Conservation (phyloP, 2,113 vertebrate species). For the Ia io region DNA sequence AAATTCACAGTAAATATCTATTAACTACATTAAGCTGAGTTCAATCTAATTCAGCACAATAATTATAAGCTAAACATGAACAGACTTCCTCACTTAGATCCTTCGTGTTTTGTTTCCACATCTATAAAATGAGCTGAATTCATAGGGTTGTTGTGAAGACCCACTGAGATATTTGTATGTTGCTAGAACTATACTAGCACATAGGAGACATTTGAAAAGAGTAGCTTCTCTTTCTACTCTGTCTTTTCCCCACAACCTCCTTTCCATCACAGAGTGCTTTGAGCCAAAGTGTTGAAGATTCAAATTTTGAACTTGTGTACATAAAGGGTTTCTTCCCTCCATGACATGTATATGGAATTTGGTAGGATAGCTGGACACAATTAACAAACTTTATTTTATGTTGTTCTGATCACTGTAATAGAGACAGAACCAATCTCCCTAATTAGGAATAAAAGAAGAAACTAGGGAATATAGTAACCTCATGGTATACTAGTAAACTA, state of each 20-base stretch:
- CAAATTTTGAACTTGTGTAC: not conserved
- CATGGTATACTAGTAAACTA: not conserved
- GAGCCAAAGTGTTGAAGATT: not conserved
- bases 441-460: slow-evolving; percentile 19
- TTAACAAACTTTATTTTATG: not conserved
- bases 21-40: not conserved
- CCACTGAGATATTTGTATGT: not conserved
- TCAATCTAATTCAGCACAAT: not conserved
- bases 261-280: not conserved
- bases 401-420: slow-evolving; percentile 34
- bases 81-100: not conserved
- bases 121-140: slow-evolving; percentile 11
- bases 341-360: not conserved
- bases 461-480: not conserved
- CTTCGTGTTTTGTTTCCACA: slow-evolving; percentile 35
- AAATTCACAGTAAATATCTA: slow-evolving; percentile 6
- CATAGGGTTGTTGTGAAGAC: not conserved
- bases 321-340: not conserved
- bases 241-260: not conserved
- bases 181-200: not conserved
- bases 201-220: not conserved
- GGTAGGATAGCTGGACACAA: not conserved
- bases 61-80: slow-evolving; percentile 1
- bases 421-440: not conserved
- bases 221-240: not conserved